phyloP scores from a whole-genome alignment of 2,113 vertebrate species.

The Melanotaenia duboulayi region DNA sequence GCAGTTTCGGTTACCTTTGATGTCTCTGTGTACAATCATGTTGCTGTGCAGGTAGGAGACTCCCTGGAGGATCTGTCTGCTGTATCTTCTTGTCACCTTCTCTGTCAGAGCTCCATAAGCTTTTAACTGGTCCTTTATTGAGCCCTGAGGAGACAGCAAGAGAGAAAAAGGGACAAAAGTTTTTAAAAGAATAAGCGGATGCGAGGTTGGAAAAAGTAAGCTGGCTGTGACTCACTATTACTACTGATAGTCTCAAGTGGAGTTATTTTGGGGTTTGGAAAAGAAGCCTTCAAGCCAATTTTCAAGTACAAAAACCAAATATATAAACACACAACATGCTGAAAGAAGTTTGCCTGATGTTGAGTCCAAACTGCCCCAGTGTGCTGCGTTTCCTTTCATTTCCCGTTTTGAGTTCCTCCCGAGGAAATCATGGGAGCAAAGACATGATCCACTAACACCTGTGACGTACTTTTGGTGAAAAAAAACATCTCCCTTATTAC shows the following conservation, averaged over 20 bases:
- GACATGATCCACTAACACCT: conserved; percentile 56
- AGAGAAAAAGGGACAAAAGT: neutral
- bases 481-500: conserved; percentile 21
- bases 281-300: conserved; percentile 13
- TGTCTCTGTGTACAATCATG: conserved; percentile 95
- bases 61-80: conserved; percentile 91
- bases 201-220: neutral
- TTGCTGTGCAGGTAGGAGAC: conserved; percentile 94
- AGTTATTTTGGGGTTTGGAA: conserved; percentile 7
- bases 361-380: conserved; percentile 38
- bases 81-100: conserved; percentile 91
- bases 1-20: conserved; percentile 85
- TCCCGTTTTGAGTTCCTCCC: conserved; percentile 66
- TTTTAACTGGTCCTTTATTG: conserved; percentile 93
- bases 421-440: conserved; percentile 51
- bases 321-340: conserved; percentile 25
- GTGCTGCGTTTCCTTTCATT: conserved; percentile 65
- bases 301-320: conserved; percentile 23
- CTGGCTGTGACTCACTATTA: neutral
- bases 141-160: conserved; percentile 81
- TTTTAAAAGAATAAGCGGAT: neutral
- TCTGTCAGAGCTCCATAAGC: conserved; percentile 91
- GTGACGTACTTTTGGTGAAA: conserved; percentile 44
- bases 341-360: conserved; percentile 13
- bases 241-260: neutral